phyloP scores from a whole-genome alignment of 1,140 invertebrate genomes.

The Chironomus striatipennis region DNA sequence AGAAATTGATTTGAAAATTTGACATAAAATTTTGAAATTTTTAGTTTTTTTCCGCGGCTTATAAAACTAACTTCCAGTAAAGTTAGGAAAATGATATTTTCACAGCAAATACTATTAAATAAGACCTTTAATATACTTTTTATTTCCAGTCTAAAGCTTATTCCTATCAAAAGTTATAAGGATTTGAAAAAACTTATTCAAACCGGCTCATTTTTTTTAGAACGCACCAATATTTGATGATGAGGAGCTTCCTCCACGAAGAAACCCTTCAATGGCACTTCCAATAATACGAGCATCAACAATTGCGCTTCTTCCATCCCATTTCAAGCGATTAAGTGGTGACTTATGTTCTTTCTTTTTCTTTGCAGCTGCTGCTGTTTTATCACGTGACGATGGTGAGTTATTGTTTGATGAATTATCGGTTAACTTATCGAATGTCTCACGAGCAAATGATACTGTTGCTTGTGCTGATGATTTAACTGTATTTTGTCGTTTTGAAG shows the following conservation, averaged over 20 bases:
- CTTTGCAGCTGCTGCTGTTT: constrained; percentile 25
- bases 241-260: constrained; percentile 41
- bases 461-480: constrained; percentile 41
- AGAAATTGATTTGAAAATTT: no score
- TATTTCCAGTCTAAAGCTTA: no score
- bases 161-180: no score
- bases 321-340: constrained; percentile 37
- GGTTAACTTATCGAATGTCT: constrained; percentile 43
- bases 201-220: no score
- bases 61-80: no score
- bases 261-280: constrained; percentile 70
- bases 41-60: no score
- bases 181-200: no score
- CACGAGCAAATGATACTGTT: constrained; percentile 44
- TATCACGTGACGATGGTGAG: constrained; percentile 28
- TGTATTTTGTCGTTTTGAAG: constrained; percentile 50
- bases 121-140: no score
- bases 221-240: no score
- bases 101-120: no score
- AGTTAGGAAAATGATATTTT: no score
- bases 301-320: constrained; percentile 39
- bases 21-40: no score
- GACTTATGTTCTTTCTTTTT: constrained; percentile 31
- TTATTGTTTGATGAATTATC: constrained; percentile 28
- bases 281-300: constrained; percentile 69